These are phyloP conservation scores for Oscheius sp. DNA, from an alignment of 2,888 invertebrate genomes.

Conservation along the genomic window DNA sequence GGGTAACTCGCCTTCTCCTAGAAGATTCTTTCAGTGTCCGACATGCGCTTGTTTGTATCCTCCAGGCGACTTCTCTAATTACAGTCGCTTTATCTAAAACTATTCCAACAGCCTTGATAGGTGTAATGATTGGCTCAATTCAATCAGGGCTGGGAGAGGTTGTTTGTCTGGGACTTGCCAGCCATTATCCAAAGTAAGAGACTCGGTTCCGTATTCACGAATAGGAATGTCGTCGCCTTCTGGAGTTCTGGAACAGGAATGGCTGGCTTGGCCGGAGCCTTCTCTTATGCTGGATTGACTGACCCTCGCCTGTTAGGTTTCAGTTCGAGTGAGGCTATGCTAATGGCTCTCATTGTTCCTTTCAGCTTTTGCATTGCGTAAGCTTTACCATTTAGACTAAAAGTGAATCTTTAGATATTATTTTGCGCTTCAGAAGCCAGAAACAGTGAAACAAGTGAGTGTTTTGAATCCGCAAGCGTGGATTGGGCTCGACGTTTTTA, in stretches of 20 bases:
- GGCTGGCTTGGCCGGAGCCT: constrained; percentile 28
- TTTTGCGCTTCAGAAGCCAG: constrained; percentile 5
- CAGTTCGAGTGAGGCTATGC: constrained; percentile 19
- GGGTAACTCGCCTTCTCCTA: constrained; percentile 8
- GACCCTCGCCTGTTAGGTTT: constrained; percentile 17
- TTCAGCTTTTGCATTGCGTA: constrained; percentile 23
- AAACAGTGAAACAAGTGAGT: constrained; percentile 8
- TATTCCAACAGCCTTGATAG: constrained; percentile 23
- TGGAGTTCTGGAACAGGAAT: constrained; percentile 33
- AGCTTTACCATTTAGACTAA: background rate
- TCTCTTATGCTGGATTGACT: constrained; percentile 30
- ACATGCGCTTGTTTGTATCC: constrained; percentile 26
- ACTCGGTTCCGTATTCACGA: background rate
- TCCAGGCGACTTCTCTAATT: constrained; percentile 18
- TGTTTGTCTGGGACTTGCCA: constrained; percentile 28
- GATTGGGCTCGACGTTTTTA: constrained; percentile 7
- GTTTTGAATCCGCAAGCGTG: constrained; percentile 10
- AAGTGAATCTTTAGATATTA: constrained; percentile 1
- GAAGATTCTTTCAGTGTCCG: constrained; percentile 29
- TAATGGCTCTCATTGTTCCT: constrained; percentile 24
- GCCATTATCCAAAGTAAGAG: constrained; percentile 24
- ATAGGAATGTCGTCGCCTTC: too few species aligned
- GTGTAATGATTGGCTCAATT: constrained; percentile 28
- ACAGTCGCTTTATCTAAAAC: constrained; percentile 22
- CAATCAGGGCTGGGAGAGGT: constrained; percentile 27